Conservation (phyloP, 2,113 vertebrate genomes). For the Tupaia chinensis region DNA sequence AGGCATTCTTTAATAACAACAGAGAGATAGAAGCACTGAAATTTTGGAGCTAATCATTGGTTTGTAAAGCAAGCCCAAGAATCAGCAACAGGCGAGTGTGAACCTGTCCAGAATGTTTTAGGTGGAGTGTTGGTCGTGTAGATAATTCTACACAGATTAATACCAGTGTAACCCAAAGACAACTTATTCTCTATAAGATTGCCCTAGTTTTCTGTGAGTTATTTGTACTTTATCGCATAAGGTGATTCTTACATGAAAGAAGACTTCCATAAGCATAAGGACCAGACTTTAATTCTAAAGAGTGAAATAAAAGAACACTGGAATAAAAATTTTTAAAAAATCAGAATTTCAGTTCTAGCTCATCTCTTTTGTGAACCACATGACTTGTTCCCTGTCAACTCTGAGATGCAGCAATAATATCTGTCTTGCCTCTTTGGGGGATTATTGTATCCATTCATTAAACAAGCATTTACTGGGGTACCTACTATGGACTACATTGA, state of each 20-base stretch:
- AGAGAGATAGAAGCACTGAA: neutral
- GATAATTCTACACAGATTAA: constrained; percentile 28
- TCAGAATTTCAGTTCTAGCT: neutral
- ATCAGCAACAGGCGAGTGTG: neutral
- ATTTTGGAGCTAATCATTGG: neutral
- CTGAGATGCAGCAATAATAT: neutral
- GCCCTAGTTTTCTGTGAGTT: neutral
- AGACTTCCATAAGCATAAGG: neutral
- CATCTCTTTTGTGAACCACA: neutral
- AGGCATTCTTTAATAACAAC: constrained; percentile 7
- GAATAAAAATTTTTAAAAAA: neutral
- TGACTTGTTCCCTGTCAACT: neutral
- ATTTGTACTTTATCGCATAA: neutral
- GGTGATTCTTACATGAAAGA: neutral
- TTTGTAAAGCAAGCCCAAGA: constrained; percentile 40
- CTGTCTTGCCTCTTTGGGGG: neutral
- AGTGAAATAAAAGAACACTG: neutral
- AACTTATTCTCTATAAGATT: neutral
- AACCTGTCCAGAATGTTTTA: neutral
- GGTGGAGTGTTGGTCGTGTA: neutral
- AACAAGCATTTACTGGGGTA: neutral
- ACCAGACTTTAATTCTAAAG: constrained; percentile 27
- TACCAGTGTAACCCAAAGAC: neutral
- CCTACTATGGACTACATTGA: neutral
- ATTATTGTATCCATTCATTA: neutral